Evolutionary conservation across 2,113 vertebrate genomes (phyloP).

Genomic region (Turnix velox): DNA sequence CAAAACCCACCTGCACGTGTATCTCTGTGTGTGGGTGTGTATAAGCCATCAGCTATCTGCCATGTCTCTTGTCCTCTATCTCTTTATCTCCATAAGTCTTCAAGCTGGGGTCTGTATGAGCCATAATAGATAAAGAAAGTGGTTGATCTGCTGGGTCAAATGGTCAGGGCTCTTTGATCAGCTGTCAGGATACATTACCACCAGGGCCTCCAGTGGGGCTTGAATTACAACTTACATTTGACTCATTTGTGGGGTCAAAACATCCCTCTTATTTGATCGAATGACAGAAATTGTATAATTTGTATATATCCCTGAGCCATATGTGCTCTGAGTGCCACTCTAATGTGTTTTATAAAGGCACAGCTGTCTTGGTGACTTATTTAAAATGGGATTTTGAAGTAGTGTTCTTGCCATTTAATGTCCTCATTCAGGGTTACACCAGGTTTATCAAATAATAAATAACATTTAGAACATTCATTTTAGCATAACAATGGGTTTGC

Average conservation of each 20-base stretch:
- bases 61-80: slow-evolving; percentile 17
- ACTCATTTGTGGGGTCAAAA: slow-evolving; percentile 82
- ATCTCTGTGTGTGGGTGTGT: neutral
- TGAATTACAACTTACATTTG: slow-evolving; percentile 86
- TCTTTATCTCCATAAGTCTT: slow-evolving; percentile 1
- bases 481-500: slow-evolving; percentile 63
- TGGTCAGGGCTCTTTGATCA: slow-evolving; percentile 84
- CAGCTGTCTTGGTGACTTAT: slow-evolving; percentile 84
- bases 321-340: slow-evolving; percentile 81
- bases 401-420: slow-evolving; percentile 76
- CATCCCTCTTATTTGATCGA: slow-evolving; percentile 85
- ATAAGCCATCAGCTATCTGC: slow-evolving; percentile 41
- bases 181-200: slow-evolving; percentile 82
- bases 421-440: slow-evolving; percentile 77
- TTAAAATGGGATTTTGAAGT: slow-evolving; percentile 82
- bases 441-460: slow-evolving; percentile 77
- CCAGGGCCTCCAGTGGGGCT: slow-evolving; percentile 78
- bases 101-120: slow-evolving; percentile 24
- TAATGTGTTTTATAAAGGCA: slow-evolving; percentile 85
- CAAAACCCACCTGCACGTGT: neutral
- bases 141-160: slow-evolving; percentile 80
- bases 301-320: slow-evolving; percentile 87
- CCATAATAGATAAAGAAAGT: slow-evolving; percentile 71
- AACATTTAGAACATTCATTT: slow-evolving; percentile 59
- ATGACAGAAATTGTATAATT: slow-evolving; percentile 89